phyloP scores from a whole-genome alignment of 2,797 vertebrate species.

The Aeoliscus strigatus region DNA sequence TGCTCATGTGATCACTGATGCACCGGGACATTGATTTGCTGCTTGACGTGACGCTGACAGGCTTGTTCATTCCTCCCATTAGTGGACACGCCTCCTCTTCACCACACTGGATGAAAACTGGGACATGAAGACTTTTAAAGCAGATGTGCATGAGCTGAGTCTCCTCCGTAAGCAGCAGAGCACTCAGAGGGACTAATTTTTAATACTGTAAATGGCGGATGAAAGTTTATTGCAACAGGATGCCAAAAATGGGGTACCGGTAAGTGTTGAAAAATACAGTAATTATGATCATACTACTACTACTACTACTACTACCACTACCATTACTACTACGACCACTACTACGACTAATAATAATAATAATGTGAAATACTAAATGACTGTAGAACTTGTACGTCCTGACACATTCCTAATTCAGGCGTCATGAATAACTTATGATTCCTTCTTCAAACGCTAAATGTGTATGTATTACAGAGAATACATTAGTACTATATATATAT shows the following conservation, averaged over 20 bases:
- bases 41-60: conserved; percentile 6
- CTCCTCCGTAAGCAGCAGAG: conserved; percentile 10
- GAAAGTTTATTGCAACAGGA: conserved; percentile 58
- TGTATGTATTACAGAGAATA: no score
- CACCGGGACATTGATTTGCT: conserved; percentile 1
- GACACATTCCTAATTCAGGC: no score
- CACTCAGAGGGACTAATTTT: conserved; percentile 16
- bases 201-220: conserved; percentile 71
- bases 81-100: conserved; percentile 39
- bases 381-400: no score
- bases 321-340: no score
- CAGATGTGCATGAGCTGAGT: conserved; percentile 33
- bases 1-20: conserved; percentile 30
- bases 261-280: conserved; percentile 62
- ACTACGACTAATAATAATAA: no score
- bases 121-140: conserved; percentile 19
- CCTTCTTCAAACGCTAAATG: no score
- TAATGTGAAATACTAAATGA: no score
- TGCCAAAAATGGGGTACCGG: conserved; percentile 54
- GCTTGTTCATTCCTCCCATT: conserved; percentile 25
- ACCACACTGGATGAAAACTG: conserved; percentile 20
- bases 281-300: no score
- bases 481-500: no score
- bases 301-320: no score
- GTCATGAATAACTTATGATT: no score